Evolutionary conservation across 2,113 vertebrate species (phyloP), one percentile per base, ranked within the genome.

Genomic region (Xenopus laevis): DNA sequence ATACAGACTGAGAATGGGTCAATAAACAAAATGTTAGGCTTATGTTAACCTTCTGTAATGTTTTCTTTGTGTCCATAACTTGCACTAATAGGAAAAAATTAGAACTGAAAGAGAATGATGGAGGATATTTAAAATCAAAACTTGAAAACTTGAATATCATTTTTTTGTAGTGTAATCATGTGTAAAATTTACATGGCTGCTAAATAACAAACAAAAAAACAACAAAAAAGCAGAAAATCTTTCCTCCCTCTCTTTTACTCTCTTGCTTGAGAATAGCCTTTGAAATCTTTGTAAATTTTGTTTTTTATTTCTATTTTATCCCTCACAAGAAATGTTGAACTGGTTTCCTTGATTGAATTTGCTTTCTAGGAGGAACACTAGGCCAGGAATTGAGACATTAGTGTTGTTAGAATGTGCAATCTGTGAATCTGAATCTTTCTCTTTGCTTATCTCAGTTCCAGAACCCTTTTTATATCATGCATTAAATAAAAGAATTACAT

Each of bases 141-240:
- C 94, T 95, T 95, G 93, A 94, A 95, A 94, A 95, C 94, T 95
- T 96, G 94, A 95, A 75, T 95, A 87, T 86, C 92, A 88, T 87
- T 90, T 89, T 86, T 86, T 91, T 90, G 91, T 89, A 91, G 91
- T 86, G 87, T 69, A 33, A 67, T 89, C 88, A 89, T 88, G 86
- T 82, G 82, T 83, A 79, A 84, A 87, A 89, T 84, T 84, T 78
- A 83, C 81, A 76, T 88, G 92, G 94, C 93, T 95, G 93, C 93
- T 94, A 93, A 84, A 87, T 74, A 74, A 52, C 55, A 67, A 64
- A 27, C 23, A 27, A 27, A 64, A 59, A 64, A 63, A 50, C 17
- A 55, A 55, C 15, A 55, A 55, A 72, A 23, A 53, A 46, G 50
- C 40, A 74, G 30, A 84, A 88, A 87, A 80, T 82, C 87, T 83